Percentiles rank a stretch among this genome's conserved stretches.
Evolutionary conservation across 2,888 invertebrate species (phyloP).

Genomic region (Pachycephus smyrnensis): DNA sequence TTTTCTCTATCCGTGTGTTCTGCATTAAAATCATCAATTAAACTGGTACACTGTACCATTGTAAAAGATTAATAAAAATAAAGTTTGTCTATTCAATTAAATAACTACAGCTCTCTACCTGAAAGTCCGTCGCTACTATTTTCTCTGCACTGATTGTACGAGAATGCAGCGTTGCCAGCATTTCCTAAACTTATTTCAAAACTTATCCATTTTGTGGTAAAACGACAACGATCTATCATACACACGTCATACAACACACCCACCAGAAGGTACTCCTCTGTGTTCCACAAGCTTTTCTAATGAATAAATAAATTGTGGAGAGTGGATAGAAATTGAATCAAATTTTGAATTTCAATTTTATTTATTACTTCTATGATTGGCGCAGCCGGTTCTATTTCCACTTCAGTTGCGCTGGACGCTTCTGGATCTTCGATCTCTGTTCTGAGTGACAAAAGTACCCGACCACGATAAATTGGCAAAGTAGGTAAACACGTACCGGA

Average conservation of each 20-base stretch:
- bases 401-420: conserved; percentile 62
- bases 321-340: background rate
- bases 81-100: background rate
- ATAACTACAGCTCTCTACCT: background rate
- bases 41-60: background rate
- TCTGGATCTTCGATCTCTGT: conserved; percentile 74
- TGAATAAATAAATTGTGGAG: background rate
- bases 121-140: conserved; percentile 20
- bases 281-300: conserved; percentile 72
- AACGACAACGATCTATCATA: conserved; percentile 73
- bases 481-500: conserved; percentile 43
- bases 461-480: conserved; percentile 73
- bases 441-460: conserved; percentile 78
- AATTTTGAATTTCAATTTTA: background rate
- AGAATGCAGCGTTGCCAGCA: conserved; percentile 65
- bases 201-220: conserved; percentile 70
- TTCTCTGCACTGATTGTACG: conserved; percentile 35
- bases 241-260: conserved; percentile 76
- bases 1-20: conserved; percentile 46
- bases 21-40: conserved; percentile 23
- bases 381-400: conserved; percentile 67
- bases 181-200: conserved; percentile 79
- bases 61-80: background rate
- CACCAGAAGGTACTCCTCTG: conserved; percentile 75
- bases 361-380: conserved; percentile 68